Percentiles rank a stretch among this genome's conserved stretches.
These are phyloP conservation scores for Pterocles burchelli DNA, from an alignment of 2,113 vertebrate genomes.

Conservation along the genomic window DNA sequence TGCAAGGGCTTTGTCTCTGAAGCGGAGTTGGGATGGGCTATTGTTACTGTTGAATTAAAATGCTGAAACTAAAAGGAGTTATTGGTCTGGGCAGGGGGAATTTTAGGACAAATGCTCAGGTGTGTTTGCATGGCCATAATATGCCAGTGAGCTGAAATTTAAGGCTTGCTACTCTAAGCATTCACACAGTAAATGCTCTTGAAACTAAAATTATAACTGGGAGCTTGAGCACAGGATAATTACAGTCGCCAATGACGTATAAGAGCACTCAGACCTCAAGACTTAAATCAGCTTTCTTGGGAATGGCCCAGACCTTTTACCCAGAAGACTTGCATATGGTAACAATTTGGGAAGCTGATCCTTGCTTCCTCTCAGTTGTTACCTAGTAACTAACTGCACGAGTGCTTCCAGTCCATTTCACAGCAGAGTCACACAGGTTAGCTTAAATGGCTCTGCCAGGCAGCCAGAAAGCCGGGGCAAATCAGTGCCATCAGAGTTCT, in stretches of 20 bases:
- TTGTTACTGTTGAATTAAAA: not conserved
- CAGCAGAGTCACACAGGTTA: not conserved
- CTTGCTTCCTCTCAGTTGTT: conserved; percentile 21
- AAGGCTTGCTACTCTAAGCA: not conserved
- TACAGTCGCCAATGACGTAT: not conserved
- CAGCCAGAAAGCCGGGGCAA: not conserved
- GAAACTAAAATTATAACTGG: conserved; percentile 19
- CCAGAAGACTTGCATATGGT: not conserved
- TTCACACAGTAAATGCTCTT: conserved; percentile 1
- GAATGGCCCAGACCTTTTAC: conserved; percentile 11
- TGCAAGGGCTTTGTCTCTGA: not conserved
- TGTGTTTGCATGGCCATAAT: not conserved
- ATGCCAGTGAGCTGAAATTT: not conserved
- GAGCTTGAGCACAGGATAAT: not conserved
- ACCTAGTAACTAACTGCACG: not conserved
- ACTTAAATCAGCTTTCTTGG: conserved; percentile 29
- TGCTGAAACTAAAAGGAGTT: not conserved
- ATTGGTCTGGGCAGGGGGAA: not conserved
- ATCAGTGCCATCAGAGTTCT: not conserved
- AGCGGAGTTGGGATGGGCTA: not conserved
- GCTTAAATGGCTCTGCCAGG: not conserved
- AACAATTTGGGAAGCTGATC: conserved; percentile 1
- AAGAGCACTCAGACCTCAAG: conserved; percentile 21
- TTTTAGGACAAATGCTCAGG: not conserved
- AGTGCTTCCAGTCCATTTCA: conserved; percentile 15